Conservation (phyloP, 2,113 vertebrate species). For the Canis aureus region DNA sequence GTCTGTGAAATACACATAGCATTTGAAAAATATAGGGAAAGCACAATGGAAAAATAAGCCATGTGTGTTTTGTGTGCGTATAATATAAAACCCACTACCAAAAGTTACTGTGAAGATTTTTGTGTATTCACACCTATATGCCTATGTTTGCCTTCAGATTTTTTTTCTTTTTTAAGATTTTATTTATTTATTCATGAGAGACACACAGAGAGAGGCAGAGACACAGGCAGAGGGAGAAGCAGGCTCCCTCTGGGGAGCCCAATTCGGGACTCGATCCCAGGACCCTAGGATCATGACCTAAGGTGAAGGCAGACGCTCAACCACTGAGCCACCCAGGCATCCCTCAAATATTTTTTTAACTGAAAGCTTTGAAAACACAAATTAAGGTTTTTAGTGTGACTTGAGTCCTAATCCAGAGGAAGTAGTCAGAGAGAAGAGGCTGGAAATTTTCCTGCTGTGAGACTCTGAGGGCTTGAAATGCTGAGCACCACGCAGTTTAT, state of each 20-base stretch:
- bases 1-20: background rate
- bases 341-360: background rate
- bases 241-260: no score
- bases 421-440: background rate
- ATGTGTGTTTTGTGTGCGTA: background rate
- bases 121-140: background rate
- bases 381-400: background rate
- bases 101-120: background rate
- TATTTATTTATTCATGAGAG: no score
- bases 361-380: background rate
- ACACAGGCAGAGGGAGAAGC: no score
- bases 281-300: no score
- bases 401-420: background rate
- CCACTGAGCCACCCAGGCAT: no score
- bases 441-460: background rate
- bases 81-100: background rate
- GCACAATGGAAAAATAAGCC: background rate
- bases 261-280: no score
- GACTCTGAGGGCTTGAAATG: background rate
- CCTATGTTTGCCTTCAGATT: background rate
- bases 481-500: background rate
- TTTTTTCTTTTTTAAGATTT: background rate
- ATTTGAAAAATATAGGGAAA: background rate
- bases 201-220: no score
- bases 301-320: no score